Percentiles rank a stretch among this genome's conserved stretches.
Evolutionary conservation across 2,888 invertebrate genomes (phyloP).

Genomic region (Euplexia lucipara): DNA sequence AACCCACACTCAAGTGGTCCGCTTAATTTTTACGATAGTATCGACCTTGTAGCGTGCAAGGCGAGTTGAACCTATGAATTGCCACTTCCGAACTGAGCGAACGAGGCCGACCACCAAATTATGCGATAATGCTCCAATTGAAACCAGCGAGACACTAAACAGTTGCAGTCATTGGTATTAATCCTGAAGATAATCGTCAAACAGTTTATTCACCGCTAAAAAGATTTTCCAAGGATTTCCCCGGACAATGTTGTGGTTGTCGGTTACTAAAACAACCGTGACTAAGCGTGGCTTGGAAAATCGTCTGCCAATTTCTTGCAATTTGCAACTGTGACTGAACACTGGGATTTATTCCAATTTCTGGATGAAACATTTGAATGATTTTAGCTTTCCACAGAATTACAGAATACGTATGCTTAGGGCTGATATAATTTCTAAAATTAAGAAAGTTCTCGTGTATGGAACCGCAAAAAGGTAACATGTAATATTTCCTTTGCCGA

Average conservation of each 20-base stretch:
- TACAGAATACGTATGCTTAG: conserved; percentile 3
- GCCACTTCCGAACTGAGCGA: conserved; percentile 79
- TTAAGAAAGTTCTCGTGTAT: not conserved
- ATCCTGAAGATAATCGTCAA: conserved; percentile 25
- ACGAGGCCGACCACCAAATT: conserved; percentile 73
- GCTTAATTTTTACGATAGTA: conserved; percentile 64
- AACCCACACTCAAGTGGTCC: conserved; percentile 51
- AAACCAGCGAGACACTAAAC: conserved; percentile 44
- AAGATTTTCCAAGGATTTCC: conserved; percentile 43
- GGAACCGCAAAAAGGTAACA: not conserved
- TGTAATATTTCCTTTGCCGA: not conserved
- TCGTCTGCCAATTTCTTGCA: conserved; percentile 41
- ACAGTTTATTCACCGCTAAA: conserved; percentile 20
- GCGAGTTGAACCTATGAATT: conserved; percentile 77
- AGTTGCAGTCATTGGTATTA: conserved; percentile 39
- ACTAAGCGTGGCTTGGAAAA: conserved; percentile 46
- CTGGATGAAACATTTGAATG: conserved; percentile 29
- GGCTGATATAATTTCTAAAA: not conserved
- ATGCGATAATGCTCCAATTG: conserved; percentile 66
- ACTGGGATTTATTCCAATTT: conserved; percentile 36
- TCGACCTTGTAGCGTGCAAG: conserved; percentile 77
- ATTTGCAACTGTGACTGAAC: conserved; percentile 23
- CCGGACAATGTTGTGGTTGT: conserved; percentile 28
- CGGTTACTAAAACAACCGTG: conserved; percentile 49
- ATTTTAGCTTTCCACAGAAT: conserved; percentile 36